Evolutionary conservation across 2,797 vertebrate species (phyloP).

Genomic region (Paguma larvata): DNA sequence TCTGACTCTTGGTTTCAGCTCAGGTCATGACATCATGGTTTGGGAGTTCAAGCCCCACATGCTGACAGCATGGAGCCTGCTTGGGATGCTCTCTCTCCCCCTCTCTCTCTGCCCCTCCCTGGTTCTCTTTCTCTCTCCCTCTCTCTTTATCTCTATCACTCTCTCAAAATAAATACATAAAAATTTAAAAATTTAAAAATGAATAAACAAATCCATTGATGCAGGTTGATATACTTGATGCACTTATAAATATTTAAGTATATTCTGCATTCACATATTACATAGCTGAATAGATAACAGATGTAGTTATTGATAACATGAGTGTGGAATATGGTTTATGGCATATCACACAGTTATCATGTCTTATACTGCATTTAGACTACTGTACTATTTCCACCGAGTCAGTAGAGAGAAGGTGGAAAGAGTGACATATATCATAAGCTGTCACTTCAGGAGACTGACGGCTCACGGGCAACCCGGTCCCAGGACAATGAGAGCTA

Average conservation of each 20-base stretch:
- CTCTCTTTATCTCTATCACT: too few species aligned
- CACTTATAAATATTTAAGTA: neutral
- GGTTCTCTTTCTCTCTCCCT: too few species aligned
- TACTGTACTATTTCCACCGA: neutral
- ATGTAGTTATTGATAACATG: neutral
- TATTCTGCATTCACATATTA: neutral
- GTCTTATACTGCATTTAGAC: neutral
- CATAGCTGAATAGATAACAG: neutral
- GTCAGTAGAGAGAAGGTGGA: neutral
- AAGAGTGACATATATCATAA: neutral
- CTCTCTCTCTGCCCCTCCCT: too few species aligned
- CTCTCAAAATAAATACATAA: too few species aligned
- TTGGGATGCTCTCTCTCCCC: too few species aligned
- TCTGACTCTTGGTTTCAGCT: too few species aligned
- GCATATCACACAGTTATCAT: neutral
- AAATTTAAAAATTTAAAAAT: too few species aligned
- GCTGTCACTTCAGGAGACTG: fast-evolving
- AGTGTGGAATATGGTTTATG: neutral
- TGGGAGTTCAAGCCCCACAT: too few species aligned
- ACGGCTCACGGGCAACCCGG: fast-evolving
- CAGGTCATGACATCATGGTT: too few species aligned
- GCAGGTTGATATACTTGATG: neutral
- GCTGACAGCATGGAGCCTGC: too few species aligned
- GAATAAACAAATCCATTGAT: neutral
- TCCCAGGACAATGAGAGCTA: neutral